phyloP scores from a whole-genome alignment of 1,140 invertebrate genomes.

The Heliconius nattereri region DNA sequence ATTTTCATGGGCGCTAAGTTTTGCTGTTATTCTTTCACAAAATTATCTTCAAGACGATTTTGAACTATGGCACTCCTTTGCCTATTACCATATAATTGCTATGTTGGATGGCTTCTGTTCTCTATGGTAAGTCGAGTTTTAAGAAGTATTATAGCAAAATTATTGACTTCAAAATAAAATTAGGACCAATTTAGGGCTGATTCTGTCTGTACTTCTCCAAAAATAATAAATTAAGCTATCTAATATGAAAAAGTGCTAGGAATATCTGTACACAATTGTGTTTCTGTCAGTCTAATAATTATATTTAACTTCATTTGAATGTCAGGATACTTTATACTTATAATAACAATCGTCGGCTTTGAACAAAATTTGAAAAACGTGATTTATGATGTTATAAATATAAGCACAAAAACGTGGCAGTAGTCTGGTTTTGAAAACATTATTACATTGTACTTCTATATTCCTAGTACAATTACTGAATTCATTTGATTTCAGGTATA shows the following conservation, averaged over 20 bases:
- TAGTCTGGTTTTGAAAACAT: too few species aligned
- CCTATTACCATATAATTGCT: slow-evolving; percentile 86
- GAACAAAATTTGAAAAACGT: background rate
- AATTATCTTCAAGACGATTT: slow-evolving; percentile 86
- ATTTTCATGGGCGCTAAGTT: slow-evolving; percentile 83
- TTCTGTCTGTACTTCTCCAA: too few species aligned
- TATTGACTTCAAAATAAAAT: too few species aligned
- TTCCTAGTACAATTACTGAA: background rate
- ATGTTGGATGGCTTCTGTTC: slow-evolving; percentile 86
- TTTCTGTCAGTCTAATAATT: too few species aligned
- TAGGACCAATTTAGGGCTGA: too few species aligned
- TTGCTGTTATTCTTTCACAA: slow-evolving; percentile 84
- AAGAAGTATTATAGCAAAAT: background rate
- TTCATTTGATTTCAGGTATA: slow-evolving; percentile 65
- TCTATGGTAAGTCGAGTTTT: slow-evolving; percentile 77
- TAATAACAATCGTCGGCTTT: background rate
- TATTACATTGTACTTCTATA: background rate
- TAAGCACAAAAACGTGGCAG: background rate
- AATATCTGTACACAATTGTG: too few species aligned
- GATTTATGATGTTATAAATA: background rate
- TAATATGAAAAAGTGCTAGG: too few species aligned
- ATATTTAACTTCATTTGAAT: too few species aligned
- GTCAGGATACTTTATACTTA: too few species aligned
- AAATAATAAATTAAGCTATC: too few species aligned
- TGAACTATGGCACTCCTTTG: slow-evolving; percentile 85